Evolutionary conservation across 1,140 invertebrate genomes (phyloP), one percentile per base, ranked within the genome.

Genomic region (Trichogramma pretiosum): DNA sequence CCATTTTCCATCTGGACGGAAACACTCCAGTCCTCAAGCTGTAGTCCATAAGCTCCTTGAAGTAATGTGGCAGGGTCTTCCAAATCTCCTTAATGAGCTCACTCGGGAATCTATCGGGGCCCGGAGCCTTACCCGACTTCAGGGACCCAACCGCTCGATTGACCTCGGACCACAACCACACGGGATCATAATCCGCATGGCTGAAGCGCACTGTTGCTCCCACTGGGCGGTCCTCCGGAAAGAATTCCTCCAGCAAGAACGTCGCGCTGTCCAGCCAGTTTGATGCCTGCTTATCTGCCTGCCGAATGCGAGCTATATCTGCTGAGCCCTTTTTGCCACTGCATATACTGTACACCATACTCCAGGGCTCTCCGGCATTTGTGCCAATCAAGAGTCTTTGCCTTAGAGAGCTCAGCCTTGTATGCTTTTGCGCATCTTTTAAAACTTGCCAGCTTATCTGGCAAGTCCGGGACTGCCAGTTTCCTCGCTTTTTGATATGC

Each of bases 1-100:
- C 50, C 13, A 10, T 22, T 28, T 56, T 58, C 56, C 51, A 58
- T 32, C n/a, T 32, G 2, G 2, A 11, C 11, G 57, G 50, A 17
- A 54, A 50, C 11, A 10, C 13, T 22, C 14, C 38, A 8, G 14
- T n/a, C 11, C 11, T 16, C 22, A 54, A 1, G 17, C 44, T 47
- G 3, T 3, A 19, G n/a, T 48, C 24, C 24, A 26, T 26, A 21
- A 47, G 5, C 9, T 13, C n/a, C 11, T 26, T 26, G 3, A 38
- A 3, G 16, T 9, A 39, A n/a, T n/a, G n/a, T n/a, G n/a, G n/a
- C 7, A 39, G 11, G 8, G 21, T 9, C 17, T 16, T 13, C 30
- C 17, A 35, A 10, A 23, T 30, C 7, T 7, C 14, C 10, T 7
- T 7, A 13, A 36, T 36, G 18, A 19, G 34, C 19, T 46, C 43